A percentile compares a stretch with the other conserved stretches of the same genome.
phyloP scores from a whole-genome alignment of 1,140 invertebrate species.

The Caenorhabditis inopinata region DNA sequence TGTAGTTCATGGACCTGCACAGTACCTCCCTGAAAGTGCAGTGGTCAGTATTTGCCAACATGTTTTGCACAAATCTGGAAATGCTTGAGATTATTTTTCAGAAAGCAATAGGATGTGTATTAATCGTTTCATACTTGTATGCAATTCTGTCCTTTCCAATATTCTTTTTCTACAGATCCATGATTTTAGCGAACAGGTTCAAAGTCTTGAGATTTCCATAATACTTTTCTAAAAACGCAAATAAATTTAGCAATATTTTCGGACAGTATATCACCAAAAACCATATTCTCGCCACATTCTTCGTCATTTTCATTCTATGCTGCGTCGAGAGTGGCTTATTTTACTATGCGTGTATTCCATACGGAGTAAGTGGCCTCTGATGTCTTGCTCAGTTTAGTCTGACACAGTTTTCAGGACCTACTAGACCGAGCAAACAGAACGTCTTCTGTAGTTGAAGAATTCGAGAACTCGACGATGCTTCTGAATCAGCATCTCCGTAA shows the following conservation, averaged over 20 bases:
- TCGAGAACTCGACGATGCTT: background rate
- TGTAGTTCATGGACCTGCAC: constrained; percentile 23
- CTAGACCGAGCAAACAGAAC: constrained; percentile 33
- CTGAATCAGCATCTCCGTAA: constrained; percentile 3
- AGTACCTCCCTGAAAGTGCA: constrained; percentile 11
- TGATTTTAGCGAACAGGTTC: constrained; percentile 38
- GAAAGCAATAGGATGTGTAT: constrained; percentile 5
- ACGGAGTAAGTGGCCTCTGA: background rate
- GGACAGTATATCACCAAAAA: constrained; percentile 40
- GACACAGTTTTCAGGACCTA: constrained; percentile 10
- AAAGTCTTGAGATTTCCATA: no score
- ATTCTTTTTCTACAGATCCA: constrained; percentile 36
- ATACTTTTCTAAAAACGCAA: background rate
- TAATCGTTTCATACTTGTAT: constrained; percentile 29
- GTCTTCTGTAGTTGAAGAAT: background rate
- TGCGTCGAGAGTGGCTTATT: constrained; percentile 28
- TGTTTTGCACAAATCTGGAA: background rate
- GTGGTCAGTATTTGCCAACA: background rate
- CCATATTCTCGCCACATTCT: constrained; percentile 10
- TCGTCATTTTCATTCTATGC: constrained; percentile 19
- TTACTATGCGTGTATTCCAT: constrained; percentile 32
- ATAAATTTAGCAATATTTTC: constrained; percentile 14
- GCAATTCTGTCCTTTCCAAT: constrained; percentile 34
- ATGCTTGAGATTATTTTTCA: background rate
- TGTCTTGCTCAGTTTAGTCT: background rate